Percentiles rank a stretch among this genome's conserved stretches.
Evolutionary conservation across 2,888 invertebrate genomes (phyloP).

Genomic region (Scaeva pyrastri): DNA sequence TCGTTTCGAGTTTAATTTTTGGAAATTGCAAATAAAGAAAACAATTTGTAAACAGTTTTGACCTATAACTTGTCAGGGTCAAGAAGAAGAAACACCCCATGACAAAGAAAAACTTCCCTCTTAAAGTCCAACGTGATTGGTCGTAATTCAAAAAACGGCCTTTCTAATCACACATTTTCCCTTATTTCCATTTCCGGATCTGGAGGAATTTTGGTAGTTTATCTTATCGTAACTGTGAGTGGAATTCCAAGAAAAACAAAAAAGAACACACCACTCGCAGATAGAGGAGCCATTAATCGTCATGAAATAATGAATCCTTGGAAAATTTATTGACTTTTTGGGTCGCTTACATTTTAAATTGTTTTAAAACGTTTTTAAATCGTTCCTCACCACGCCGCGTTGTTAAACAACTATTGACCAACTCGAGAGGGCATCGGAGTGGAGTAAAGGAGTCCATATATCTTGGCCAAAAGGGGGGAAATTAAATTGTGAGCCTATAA

Average conservation of each 20-base stretch:
- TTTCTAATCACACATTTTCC: constrained; percentile 41
- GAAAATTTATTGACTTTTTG: constrained; percentile 28
- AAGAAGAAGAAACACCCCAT: neutral
- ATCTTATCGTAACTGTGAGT: constrained; percentile 29
- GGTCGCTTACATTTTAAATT: constrained; percentile 4
- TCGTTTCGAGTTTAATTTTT: neutral
- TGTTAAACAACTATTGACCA: neutral
- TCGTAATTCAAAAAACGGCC: constrained; percentile 6
- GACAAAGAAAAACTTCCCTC: neutral
- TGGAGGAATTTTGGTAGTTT: constrained; percentile 17
- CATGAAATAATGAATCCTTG: constrained; percentile 39
- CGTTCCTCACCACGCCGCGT: neutral
- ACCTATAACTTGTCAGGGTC: constrained; percentile 4
- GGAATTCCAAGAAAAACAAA: constrained; percentile 11
- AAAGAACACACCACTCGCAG: neutral
- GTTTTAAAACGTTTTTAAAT: constrained; percentile 10
- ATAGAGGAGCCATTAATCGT: constrained; percentile 32
- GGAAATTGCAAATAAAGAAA: neutral
- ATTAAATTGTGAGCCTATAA: constrained; percentile 1
- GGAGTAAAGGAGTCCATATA: no score
- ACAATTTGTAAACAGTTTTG: constrained; percentile 9
- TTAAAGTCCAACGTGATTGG: neutral
- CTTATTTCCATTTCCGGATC: constrained; percentile 1
- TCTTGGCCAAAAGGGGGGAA: neutral
- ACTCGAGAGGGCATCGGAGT: no score